Evolutionary conservation across 2,888 invertebrate species (phyloP).

Genomic region (Buathra laborator): DNA sequence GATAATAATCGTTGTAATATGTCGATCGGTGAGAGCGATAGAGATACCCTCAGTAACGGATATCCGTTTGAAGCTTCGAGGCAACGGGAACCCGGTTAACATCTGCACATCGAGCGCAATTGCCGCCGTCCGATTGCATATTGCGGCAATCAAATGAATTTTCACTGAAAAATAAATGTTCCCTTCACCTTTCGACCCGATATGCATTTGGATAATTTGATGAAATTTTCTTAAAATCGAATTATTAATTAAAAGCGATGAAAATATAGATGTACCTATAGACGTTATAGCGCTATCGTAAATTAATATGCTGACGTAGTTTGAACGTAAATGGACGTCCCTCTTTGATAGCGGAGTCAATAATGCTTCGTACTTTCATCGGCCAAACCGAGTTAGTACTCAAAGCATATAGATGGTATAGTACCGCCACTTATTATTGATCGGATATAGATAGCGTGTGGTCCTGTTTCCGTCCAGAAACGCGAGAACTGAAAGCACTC

Average conservation of each 20-base stretch:
- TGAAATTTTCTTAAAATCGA: not conserved
- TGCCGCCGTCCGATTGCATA: no score
- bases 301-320: slow-evolving; percentile 47
- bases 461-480: slow-evolving; percentile 40
- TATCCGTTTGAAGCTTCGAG: not conserved
- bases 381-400: slow-evolving; percentile 45
- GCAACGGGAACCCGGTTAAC: not conserved
- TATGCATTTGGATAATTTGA: not conserved
- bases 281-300: slow-evolving; percentile 21
- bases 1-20: slow-evolving; percentile 6
- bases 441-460: slow-evolving; percentile 42
- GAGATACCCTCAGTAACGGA: not conserved
- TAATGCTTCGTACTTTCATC: slow-evolving; percentile 57
- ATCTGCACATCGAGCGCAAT: no score
- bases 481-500: slow-evolving; percentile 45
- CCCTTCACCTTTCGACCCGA: not conserved
- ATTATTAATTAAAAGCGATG: not conserved
- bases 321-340: slow-evolving; percentile 53
- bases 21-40: not conserved
- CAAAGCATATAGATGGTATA: slow-evolving; percentile 25
- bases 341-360: slow-evolving; percentile 55
- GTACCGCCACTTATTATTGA: slow-evolving; percentile 63
- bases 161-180: not conserved
- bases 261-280: no score
- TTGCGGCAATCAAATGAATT: not conserved